These are phyloP conservation scores for Gerris buenoi DNA, from an alignment of 1,140 invertebrate species.

Conservation along the genomic window DNA sequence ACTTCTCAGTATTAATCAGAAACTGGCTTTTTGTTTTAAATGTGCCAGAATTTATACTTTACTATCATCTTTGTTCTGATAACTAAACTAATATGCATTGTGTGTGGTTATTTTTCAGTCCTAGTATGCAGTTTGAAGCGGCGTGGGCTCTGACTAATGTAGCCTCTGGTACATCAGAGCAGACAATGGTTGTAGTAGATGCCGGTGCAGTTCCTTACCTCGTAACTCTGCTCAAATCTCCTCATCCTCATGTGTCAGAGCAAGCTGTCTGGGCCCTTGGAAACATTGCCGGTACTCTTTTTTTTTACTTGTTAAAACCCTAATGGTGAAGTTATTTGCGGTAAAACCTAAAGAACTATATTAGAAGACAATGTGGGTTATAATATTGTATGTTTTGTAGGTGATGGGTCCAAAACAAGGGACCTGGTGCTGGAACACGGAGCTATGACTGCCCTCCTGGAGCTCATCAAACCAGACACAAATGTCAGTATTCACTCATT, in stretches of 20 bases:
- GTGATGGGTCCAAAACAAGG: slow-evolving; percentile 59
- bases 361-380: neutral
- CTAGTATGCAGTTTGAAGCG: slow-evolving; percentile 89
- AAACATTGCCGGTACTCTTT: slow-evolving; percentile 63
- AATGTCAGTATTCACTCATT: slow-evolving; percentile 28
- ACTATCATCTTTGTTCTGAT: too few relatives aligned
- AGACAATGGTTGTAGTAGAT: slow-evolving; percentile 51
- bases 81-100: neutral
- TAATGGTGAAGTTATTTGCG: neutral
- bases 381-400: slow-evolving; percentile 33
- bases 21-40: too few relatives aligned
- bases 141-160: slow-evolving; percentile 98
- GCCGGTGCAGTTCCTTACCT: slow-evolving; percentile 76
- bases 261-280: slow-evolving; percentile 96
- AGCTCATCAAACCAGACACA: slow-evolving; percentile 43
- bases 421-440: slow-evolving; percentile 55
- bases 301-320: too few relatives aligned
- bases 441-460: slow-evolving; percentile 48
- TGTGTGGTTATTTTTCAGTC: slow-evolving; percentile 34
- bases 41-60: too few relatives aligned
- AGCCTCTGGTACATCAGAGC: slow-evolving; percentile 56
- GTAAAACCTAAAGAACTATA: neutral
- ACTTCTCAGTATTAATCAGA: too few relatives aligned
- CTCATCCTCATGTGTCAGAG: slow-evolving; percentile 68
- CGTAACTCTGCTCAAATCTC: slow-evolving; percentile 53